These are phyloP conservation scores for Kryphioiulus occultus DNA, from an alignment of 2,888 invertebrate genomes.

Conservation along the genomic window DNA sequence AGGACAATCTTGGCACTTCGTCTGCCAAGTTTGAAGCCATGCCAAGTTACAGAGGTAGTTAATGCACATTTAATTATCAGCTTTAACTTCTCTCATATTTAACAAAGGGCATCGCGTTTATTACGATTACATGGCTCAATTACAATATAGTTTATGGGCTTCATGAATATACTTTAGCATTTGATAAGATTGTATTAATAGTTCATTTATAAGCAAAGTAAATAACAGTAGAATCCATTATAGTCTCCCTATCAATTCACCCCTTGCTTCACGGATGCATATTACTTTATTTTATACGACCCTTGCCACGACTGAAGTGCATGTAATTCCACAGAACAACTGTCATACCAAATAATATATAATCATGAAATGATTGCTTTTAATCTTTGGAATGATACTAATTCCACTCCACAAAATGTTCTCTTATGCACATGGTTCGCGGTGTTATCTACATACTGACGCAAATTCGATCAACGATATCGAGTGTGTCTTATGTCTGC, in stretches of 20 bases:
- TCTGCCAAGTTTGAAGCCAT: slow-evolving; percentile 48
- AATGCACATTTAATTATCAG: not conserved
- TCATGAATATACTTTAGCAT: not conserved
- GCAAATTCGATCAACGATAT: not conserved
- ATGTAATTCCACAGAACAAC: not conserved
- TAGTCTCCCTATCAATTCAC: too few species aligned
- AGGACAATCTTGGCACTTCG: slow-evolving; percentile 50
- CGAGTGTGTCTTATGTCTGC: not conserved
- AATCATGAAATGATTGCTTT: not conserved
- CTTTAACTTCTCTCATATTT: not conserved
- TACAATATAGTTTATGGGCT: not conserved
- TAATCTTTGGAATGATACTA: not conserved
- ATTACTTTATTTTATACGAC: too few species aligned
- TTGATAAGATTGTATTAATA: not conserved
- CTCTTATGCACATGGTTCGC: not conserved
- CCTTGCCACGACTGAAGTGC: not conserved
- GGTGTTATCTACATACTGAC: not conserved
- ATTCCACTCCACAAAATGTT: not conserved
- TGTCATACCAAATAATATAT: not conserved
- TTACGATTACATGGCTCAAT: not conserved
- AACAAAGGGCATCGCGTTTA: not conserved
- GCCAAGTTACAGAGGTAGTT: slow-evolving; percentile 50
- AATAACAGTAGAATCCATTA: too few species aligned
- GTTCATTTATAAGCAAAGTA: not conserved
- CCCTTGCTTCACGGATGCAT: too few species aligned